A percentile compares a stretch with the other conserved stretches of the same genome.
Conservation (phyloP, 2,113 vertebrate species). For the Aptenodytes forsteri region DNA sequence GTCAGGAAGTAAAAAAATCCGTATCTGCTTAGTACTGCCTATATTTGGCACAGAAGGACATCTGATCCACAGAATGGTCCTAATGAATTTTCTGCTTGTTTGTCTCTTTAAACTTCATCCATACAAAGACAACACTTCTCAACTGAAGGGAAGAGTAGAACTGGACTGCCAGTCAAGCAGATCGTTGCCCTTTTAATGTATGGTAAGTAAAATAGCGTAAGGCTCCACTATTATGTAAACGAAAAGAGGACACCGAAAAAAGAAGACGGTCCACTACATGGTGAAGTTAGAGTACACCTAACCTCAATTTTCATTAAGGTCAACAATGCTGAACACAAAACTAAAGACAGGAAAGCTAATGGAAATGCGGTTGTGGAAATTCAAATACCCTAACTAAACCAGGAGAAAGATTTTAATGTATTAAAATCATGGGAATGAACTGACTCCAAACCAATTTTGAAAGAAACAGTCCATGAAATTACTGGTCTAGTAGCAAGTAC, state of each 20-base stretch:
- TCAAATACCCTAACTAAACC: not conserved
- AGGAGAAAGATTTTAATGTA: not conserved
- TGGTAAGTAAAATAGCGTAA: not conserved
- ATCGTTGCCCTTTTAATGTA: not conserved
- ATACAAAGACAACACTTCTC: not conserved
- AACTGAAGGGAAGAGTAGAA: not conserved
- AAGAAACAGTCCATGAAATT: not conserved
- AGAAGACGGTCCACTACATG: not conserved
- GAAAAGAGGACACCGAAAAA: not conserved
- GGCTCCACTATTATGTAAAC: not conserved
- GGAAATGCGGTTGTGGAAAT: not conserved
- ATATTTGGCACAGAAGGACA: slow-evolving; percentile 35
- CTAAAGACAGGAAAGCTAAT: not conserved
- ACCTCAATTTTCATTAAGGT: not conserved
- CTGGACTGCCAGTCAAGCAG: not conserved
- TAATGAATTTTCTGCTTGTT: slow-evolving; percentile 21
- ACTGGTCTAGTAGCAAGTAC: not conserved
- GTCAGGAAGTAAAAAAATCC: slow-evolving; percentile 40
- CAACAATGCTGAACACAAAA: not conserved
- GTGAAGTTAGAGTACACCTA: not conserved
- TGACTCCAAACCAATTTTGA: not conserved
- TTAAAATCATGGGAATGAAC: not conserved
- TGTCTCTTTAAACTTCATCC: not conserved
- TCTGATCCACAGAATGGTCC: slow-evolving; percentile 5
- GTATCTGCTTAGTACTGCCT: not conserved